These are phyloP conservation scores for Dendropsophus ebraccatus DNA, from an alignment of 2,113 vertebrate genomes.

Conservation along the genomic window DNA sequence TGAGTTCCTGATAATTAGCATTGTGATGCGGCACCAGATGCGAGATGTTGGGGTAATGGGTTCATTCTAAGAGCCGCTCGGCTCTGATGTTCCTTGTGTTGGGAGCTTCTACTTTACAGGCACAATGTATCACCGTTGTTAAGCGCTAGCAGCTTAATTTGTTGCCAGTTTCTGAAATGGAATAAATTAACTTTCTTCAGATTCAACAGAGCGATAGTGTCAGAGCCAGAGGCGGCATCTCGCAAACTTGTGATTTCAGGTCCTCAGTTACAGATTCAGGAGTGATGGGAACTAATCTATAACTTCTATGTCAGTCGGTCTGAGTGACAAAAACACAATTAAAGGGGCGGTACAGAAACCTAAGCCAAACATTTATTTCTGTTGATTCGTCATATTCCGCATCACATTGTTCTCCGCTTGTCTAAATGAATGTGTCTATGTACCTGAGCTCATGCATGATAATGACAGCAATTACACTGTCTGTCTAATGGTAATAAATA, in stretches of 20 bases:
- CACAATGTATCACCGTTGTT: conserved; percentile 58
- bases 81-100: conserved; percentile 52
- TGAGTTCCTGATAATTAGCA: conserved; percentile 58
- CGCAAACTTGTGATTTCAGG: conserved; percentile 46
- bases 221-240: conserved; percentile 40
- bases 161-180: conserved; percentile 56
- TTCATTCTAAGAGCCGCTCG: conserved; percentile 46
- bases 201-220: conserved; percentile 51
- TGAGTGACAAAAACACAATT: not conserved
- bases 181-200: conserved; percentile 60
- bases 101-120: conserved; percentile 55
- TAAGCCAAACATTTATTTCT: not conserved
- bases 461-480: not conserved
- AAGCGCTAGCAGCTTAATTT: conserved; percentile 55
- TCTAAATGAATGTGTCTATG: not conserved
- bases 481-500: not conserved
- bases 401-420: not conserved
- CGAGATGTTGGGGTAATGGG: conserved; percentile 58
- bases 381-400: not conserved
- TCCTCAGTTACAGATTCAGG: conserved; percentile 1
- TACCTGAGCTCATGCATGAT: not conserved
- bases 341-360: not conserved
- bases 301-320: not conserved
- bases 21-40: conserved; percentile 55
- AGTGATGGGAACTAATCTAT: conserved; percentile 24